Base-by-base conservation (phyloP, 2,797 vertebrate species). In the Heteromormyrus szaboi region DNA sequence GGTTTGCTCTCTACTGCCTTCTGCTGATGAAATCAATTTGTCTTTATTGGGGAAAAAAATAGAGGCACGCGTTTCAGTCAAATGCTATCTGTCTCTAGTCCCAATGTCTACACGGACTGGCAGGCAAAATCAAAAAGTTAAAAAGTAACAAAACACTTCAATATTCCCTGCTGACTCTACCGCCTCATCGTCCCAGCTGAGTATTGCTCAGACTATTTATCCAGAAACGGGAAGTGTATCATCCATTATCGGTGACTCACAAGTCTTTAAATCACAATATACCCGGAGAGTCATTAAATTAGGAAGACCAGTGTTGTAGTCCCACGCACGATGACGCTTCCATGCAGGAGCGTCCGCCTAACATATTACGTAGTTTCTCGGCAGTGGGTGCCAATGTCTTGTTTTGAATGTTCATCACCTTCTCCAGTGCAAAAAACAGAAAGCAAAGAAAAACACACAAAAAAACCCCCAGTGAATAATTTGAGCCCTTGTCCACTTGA, bases 181-280 rank as follows among this genome's bases (percentile, higher is more conserved):
- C n/a, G 12, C 65, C 72, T 17, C 37, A 44, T 41, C 85, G 37
- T 22, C 29, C 29, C 65, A 72, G 41, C 17, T 79, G 48, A 79
- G 89, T 68, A 46, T 59, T 44, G 17, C 68, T 59, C 72, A 79
- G 19, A 46, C 37, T 79, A 17, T 79, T 87, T 87, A 51, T 62
- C 41, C 76, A 59, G 86, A 81, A 87, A 81, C 72, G 41, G 76
- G 85, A 89, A 48, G 37, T 53, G 17, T 72, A 79, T 22, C 72
- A 29, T 62, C 68, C 50, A 53, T 89, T 44, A 87, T 87, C 25
- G 87, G 79, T 87, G 86, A 87, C 50, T 87, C 51, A 68, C 19
- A 33, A 48, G 65, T 87, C 68, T 54, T 59, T 14, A 87, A 25
- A 25, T 19, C 85, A 62, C 46, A 81, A 87, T 81, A 87, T 81